These are phyloP conservation scores for Orchesella cincta DNA, from an alignment of 1,140 invertebrate species.

Conservation along the genomic window DNA sequence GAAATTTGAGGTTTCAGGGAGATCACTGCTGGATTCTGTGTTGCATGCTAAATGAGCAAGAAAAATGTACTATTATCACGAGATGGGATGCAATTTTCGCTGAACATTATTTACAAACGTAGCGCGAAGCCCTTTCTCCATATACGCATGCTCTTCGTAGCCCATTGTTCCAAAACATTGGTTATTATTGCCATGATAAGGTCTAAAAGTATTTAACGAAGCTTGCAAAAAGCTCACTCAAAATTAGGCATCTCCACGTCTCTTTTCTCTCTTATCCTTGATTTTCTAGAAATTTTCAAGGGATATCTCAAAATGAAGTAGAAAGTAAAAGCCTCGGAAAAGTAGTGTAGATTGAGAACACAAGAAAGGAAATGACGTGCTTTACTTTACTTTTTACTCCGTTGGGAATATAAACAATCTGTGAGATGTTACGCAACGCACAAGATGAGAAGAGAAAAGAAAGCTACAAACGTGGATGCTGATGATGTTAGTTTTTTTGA, in stretches of 20 bases:
- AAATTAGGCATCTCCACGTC: background rate
- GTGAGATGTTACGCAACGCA: background rate
- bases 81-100: background rate
- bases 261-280: background rate
- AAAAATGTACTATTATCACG: slow-evolving; percentile 16
- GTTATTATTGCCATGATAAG: background rate
- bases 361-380: background rate
- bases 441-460: background rate
- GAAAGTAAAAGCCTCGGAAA: background rate
- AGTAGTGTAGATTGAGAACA: background rate
- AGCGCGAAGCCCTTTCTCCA: background rate
- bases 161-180: background rate
- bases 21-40: slow-evolving; percentile 44
- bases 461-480: no score
- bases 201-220: slow-evolving; percentile 7
- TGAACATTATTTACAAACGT: background rate
- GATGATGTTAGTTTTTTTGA: background rate
- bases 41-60: slow-evolving; percentile 23
- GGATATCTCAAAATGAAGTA: background rate
- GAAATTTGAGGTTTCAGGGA: slow-evolving; percentile 44
- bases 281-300: background rate
- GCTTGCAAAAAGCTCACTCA: background rate
- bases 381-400: slow-evolving; percentile 4
- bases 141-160: background rate
- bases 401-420: background rate